Conservation (phyloP, 2,888 invertebrate genomes). For the Caenorhabditis sp. region DNA sequence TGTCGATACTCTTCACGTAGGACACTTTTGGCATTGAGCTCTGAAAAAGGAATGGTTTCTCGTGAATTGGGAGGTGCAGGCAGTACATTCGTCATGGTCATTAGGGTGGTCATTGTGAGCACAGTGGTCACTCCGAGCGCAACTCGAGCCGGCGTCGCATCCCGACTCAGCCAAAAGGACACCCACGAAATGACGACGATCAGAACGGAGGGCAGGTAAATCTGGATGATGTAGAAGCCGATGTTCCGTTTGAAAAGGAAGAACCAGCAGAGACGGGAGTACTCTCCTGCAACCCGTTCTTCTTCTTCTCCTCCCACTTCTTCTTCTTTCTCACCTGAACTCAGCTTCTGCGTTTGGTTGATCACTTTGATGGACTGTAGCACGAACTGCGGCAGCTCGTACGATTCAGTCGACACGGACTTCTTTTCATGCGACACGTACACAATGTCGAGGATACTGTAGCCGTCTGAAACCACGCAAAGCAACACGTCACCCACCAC, state of each 20-base stretch:
- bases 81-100: slow-evolving; percentile 84
- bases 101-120: slow-evolving; percentile 84
- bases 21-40: slow-evolving; percentile 91
- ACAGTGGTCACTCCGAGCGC: slow-evolving; percentile 75
- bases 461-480: slow-evolving; percentile 70
- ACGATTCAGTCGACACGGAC: slow-evolving; percentile 51
- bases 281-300: slow-evolving; percentile 76
- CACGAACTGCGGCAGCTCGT: slow-evolving; percentile 70
- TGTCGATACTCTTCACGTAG: slow-evolving; percentile 94
- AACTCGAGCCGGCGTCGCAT: slow-evolving; percentile 73
- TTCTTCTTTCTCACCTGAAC: slow-evolving; percentile 59
- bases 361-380: slow-evolving; percentile 62
- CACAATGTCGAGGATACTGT: slow-evolving; percentile 70
- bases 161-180: slow-evolving; percentile 71
- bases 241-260: slow-evolving; percentile 88
- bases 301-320: slow-evolving; percentile 39
- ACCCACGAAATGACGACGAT: slow-evolving; percentile 74
- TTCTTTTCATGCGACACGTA: slow-evolving; percentile 63
- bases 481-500: slow-evolving; percentile 56
- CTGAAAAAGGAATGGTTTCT: slow-evolving; percentile 43
- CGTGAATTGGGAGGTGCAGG: not conserved
- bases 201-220: slow-evolving; percentile 90
- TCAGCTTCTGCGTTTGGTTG: slow-evolving; percentile 65
- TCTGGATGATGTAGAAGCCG: slow-evolving; percentile 98
- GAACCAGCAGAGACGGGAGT: slow-evolving; percentile 76